Evolutionary conservation across 53 echinoderm and acorn worm species (phyloP), one percentile per base, ranked within the genome.

Genomic region (Arbacia lixula): DNA sequence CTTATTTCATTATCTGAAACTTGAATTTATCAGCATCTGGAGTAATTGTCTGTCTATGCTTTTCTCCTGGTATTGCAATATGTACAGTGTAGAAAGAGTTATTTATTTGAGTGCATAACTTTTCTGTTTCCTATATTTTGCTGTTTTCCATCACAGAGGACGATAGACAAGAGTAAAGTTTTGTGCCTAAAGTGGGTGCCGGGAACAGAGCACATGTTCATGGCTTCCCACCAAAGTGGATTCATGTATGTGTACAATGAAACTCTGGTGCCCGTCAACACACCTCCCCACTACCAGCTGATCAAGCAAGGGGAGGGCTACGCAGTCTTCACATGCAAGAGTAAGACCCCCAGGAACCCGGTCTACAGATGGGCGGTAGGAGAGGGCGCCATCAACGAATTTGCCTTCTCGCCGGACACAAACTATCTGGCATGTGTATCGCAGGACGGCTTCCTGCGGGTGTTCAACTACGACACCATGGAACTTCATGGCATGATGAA

Each of bases 191-290:
- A 72, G 32, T 98, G 98, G 98, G 94, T 98, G 36, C 98, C 98
- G 6, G 97, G 94, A 54, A 94, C 98, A 25, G 98, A 98, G 66
- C 98, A 98, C 89, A 92, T 94, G 93, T 98, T 98, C 61, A 89
- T 98, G 21, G 98, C 90, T 19, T 66, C 92, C 19, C 98, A 97
- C 68, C 73, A 89, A 28, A 98, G 94, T 64, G 98, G 94, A 31
- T 88, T 88, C 68, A 90, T 94, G 94, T 94, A 98, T 85, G 88
- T 94, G 42, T 98, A 98, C 87, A 94, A 98, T 80, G 94, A 94
- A 61, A 86, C 84, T 50, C 90, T 94, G 25, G 71, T 91, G n/a
- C 92, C 92, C 2, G 88, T 90, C 4, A 90, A 94, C 56, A 94
- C 94, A 6, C 86, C 98, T 20, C 98, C 98, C 36, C 90, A 92